Evolutionary conservation across 2,888 invertebrate genomes (phyloP).

Genomic region (Athrips mouffetella): DNA sequence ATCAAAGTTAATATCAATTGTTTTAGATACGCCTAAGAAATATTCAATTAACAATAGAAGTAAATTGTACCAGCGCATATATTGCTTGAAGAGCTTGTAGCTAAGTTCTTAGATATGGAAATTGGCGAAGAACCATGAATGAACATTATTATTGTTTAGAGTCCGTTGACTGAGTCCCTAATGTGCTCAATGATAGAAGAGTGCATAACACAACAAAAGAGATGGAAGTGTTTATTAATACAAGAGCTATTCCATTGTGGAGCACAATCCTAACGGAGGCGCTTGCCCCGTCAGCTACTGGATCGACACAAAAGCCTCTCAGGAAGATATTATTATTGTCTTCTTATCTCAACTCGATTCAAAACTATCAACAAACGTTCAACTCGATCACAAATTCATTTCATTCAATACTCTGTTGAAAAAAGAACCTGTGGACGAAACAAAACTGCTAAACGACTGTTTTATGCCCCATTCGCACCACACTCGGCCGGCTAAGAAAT

Average conservation of each 20-base stretch:
- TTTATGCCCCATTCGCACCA: conserved; percentile 42
- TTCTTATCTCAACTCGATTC: conserved; percentile 10
- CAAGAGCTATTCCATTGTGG: neutral
- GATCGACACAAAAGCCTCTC: conserved; percentile 30
- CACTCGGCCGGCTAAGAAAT: conserved; percentile 24
- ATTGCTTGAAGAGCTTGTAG: neutral
- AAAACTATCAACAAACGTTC: conserved; percentile 7
- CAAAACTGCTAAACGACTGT: conserved; percentile 32
- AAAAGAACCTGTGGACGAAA: conserved; percentile 30
- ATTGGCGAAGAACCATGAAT: neutral
- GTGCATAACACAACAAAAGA: neutral
- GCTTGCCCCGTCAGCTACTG: conserved; percentile 37
- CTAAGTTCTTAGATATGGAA: neutral
- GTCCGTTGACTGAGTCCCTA: neutral
- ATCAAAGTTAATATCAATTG: too few relatives aligned
- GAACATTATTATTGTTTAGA: neutral
- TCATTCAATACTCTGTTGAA: conserved; percentile 29
- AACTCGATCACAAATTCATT: conserved; percentile 18
- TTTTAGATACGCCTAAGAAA: too few relatives aligned
- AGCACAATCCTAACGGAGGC: conserved; percentile 25
- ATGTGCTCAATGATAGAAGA: neutral
- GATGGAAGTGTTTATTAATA: neutral
- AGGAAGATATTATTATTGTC: conserved; percentile 12
- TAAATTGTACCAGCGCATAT: too few relatives aligned
- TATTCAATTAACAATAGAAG: too few relatives aligned